Conservation (phyloP, 2,113 vertebrate species). For the Rhodinocichla rosea region DNA sequence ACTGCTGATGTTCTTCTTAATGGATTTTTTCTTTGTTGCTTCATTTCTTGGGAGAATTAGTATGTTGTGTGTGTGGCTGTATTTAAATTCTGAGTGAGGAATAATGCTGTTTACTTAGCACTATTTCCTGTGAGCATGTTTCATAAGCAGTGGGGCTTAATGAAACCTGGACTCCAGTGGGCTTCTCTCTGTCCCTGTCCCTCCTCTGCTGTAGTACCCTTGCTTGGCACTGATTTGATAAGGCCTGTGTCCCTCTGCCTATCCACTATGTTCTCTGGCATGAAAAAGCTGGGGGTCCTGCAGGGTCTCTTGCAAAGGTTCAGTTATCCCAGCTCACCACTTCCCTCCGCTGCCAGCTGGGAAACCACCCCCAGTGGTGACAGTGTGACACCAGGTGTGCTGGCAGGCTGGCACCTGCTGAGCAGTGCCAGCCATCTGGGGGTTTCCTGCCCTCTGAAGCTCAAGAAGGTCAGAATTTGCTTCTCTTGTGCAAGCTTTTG, state of each 20-base stretch:
- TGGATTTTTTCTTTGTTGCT: not conserved
- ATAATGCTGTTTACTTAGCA: not conserved
- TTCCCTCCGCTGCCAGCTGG: not conserved
- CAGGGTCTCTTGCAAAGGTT: not conserved
- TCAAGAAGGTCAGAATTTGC: accelerated
- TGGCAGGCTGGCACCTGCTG: not conserved
- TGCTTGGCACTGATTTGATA: not conserved
- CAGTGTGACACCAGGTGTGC: not conserved
- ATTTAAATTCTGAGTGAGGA: not conserved
- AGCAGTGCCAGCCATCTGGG: accelerated
- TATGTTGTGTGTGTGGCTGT: not conserved
- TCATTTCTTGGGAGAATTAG: not conserved
- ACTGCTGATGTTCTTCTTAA: not conserved
- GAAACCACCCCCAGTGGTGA: accelerated
- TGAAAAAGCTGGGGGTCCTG: not conserved
- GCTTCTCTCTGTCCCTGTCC: not conserved
- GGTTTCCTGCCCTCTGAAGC: not conserved
- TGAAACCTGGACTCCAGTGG: not conserved
- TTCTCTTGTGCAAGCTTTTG: not conserved
- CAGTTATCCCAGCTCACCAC: not conserved
- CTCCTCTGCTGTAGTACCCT: not conserved
- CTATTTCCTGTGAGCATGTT: not conserved
- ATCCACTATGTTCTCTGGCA: accelerated
- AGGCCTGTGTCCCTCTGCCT: not conserved
- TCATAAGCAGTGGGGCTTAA: not conserved